A percentile compares a stretch with the other conserved stretches of the same genome.
phyloP scores from a whole-genome alignment of 2,797 vertebrate genomes.

The Falco rusticolus region DNA sequence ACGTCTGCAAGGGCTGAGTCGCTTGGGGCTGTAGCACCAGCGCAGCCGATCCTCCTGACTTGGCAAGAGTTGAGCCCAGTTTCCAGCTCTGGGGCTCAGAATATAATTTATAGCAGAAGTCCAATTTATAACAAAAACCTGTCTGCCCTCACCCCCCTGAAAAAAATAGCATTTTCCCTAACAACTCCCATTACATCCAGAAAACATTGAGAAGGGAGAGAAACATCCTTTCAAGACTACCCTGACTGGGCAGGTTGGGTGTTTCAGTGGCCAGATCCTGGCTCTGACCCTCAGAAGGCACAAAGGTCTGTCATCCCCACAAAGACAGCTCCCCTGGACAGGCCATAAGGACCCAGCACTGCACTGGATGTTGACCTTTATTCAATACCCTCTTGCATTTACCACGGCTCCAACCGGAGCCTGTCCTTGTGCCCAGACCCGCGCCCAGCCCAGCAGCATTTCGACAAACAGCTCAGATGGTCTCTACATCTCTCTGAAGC shows the following conservation, averaged over 20 bases:
- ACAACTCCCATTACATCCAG: not conserved
- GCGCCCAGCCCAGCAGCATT: accelerated
- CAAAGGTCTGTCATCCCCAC: not conserved
- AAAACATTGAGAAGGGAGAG: not conserved
- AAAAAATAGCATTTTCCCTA: not conserved
- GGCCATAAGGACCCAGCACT: not conserved
- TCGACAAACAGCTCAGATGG: no score
- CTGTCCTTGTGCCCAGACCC: not conserved
- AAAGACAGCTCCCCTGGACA: accelerated
- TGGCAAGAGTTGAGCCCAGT: not conserved
- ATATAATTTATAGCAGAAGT: not conserved
- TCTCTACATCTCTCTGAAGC: accelerated
- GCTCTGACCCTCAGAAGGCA: not conserved
- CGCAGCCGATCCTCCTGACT: not conserved
- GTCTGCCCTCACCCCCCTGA: accelerated
- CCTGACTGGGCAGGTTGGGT: not conserved
- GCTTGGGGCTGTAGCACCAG: accelerated
- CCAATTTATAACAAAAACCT: not conserved
- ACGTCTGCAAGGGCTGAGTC: not conserved
- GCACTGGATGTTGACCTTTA: not conserved
- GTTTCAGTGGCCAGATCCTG: not conserved
- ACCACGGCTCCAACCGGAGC: accelerated
- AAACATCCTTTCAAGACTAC: not conserved
- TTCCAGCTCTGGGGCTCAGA: not conserved
- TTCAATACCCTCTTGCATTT: not conserved